Evolutionary conservation across 2,113 vertebrate genomes (phyloP).

Genomic region (Passerina amoena): DNA sequence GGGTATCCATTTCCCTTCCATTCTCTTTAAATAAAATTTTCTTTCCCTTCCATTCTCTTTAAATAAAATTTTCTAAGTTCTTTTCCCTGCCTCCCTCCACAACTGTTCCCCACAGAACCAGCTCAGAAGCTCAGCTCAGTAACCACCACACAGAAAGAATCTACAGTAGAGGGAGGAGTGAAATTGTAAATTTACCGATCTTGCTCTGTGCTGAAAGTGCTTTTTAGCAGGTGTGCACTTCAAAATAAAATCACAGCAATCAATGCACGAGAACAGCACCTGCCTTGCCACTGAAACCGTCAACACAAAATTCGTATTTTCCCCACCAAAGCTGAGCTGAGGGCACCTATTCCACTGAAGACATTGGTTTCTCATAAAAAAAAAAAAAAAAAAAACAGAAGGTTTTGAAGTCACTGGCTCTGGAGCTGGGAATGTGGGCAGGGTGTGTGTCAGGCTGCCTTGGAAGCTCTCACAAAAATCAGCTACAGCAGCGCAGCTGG

Average conservation of each 20-base stretch:
- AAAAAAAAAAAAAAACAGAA: not conserved
- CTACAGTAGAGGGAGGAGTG: not conserved
- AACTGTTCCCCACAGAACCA: not conserved
- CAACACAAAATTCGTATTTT: not conserved
- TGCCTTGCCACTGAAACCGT: not conserved
- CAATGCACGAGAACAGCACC: not conserved
- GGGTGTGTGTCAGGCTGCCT: conserved; percentile 35
- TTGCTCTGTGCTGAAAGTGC: not conserved
- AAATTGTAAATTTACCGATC: not conserved
- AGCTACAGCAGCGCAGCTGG: not conserved
- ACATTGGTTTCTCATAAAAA: not conserved
- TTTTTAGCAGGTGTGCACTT: not conserved
- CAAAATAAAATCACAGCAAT: not conserved
- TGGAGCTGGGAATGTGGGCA: conserved; percentile 29
- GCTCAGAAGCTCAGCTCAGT: accelerated
- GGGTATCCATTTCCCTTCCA: not conserved
- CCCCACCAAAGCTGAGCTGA: not conserved
- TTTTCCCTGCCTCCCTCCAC: not conserved
- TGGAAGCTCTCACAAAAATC: conserved; percentile 6
- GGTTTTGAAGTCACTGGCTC: not conserved
- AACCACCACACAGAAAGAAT: not conserved
- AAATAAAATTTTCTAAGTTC: not conserved
- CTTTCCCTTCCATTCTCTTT: not conserved
- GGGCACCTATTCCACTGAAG: not conserved
- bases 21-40: not conserved